These are phyloP conservation scores for Ursus arctos DNA, from an alignment of 2,113 vertebrate species.

Conservation along the genomic window DNA sequence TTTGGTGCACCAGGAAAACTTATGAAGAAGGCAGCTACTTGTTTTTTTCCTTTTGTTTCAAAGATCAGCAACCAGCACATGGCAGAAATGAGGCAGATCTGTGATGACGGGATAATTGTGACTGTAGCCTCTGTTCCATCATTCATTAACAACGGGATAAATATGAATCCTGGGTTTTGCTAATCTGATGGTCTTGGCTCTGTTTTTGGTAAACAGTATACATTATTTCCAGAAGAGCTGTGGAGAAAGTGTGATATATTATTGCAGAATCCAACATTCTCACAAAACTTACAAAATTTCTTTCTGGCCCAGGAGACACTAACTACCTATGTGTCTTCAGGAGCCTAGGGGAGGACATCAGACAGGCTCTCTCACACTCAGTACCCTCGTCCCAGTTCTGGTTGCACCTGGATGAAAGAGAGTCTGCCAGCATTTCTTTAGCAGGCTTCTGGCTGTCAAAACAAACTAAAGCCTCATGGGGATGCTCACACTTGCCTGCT, in stretches of 20 bases:
- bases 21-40: not conserved
- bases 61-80: constrained; percentile 31
- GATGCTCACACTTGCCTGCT: constrained; percentile 64
- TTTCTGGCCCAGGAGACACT: constrained; percentile 59
- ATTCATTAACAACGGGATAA: constrained; percentile 71
- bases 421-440: constrained; percentile 63
- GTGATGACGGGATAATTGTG: constrained; percentile 32
- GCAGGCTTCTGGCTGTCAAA: constrained; percentile 70
- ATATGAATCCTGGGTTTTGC: constrained; percentile 67
- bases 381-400: not conserved
- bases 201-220: constrained; percentile 72
- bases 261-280: constrained; percentile 42
- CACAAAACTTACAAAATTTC: constrained; percentile 63
- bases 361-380: not conserved
- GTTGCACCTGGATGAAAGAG: constrained; percentile 74
- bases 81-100: constrained; percentile 50
- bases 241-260: constrained; percentile 49
- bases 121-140: constrained; percentile 28
- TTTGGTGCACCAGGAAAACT: constrained; percentile 54
- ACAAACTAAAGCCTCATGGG: constrained; percentile 65
- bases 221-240: constrained; percentile 75
- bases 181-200: constrained; percentile 76
- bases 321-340: constrained; percentile 42
- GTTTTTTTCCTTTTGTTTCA: constrained; percentile 65
- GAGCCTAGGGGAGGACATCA: constrained; percentile 57